Evolutionary conservation across 2,113 vertebrate genomes (phyloP), one percentile per base, ranked within the genome.

Genomic region (Antennarius striatus): DNA sequence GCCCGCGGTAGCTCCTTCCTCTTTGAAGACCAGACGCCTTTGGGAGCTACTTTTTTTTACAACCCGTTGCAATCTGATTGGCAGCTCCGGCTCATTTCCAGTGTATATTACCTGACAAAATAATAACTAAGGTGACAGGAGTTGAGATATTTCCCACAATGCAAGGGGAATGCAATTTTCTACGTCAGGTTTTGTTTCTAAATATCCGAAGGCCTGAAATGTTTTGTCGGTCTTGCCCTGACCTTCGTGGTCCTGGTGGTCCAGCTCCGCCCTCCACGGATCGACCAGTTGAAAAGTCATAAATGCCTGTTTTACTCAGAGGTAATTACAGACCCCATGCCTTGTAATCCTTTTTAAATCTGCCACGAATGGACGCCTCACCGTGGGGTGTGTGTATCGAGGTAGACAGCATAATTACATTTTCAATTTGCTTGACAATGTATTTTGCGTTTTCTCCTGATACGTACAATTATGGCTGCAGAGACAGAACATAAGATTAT

Each of bases 81-180:
- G 46, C 63, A 66, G 71, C 60, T 68, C 39, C 6, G 60, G 68
- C 62, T 68, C 42, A 7, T 81, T 71, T 82, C 3, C 55, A 64
- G 40, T 45, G 54, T 36, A 43, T 60, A 62, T 75, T 52, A 17
- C 29, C 14, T 2, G 2, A 66, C 6, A 10, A 68, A 43, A 45
- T 22, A 30, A 58, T 9, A 3, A 73, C 32, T 11, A 0, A 42
- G 42, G 50, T 42, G 40, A 51, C 49, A 55, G 4, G 32, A 36
- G 32, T 36, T 36, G 4, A 36, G 32, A 36, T 36, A 36, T 36
- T 36, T 36, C 32, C 32, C 32, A 36, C 32, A 36, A 36, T 13
- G 43, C 17, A 43, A 22, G 12, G 39, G 11, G 4, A 3, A 6
- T 28, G 10, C 39, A 15, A 43, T 6, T 42, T 43, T 14, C 32